Percentiles rank a stretch among this genome's conserved stretches.
Conservation (phyloP, 2,113 vertebrate species). For the Argyrosomus japonicus region DNA sequence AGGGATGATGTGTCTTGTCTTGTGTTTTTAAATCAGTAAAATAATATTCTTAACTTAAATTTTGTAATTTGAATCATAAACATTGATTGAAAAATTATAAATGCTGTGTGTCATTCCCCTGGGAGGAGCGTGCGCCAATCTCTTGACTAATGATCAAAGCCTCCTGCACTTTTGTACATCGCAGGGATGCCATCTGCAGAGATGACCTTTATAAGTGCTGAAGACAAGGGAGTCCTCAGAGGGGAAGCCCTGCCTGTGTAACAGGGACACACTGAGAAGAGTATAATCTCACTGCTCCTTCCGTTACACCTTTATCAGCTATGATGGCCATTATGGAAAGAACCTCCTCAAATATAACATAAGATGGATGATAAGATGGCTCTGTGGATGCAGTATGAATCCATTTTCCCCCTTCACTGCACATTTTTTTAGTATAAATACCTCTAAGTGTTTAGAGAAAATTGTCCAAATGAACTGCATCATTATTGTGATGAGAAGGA, state of each 20-base stretch:
- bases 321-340: neutral
- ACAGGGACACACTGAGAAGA: constrained; percentile 32
- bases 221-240: constrained; percentile 60
- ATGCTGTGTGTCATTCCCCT: neutral
- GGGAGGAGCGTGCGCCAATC: neutral
- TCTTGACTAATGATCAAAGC: constrained; percentile 56
- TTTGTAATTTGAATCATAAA: constrained; percentile 2
- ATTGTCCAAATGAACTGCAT: constrained; percentile 28
- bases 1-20: neutral
- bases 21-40: too few relatives aligned
- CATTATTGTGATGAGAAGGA: constrained; percentile 31
- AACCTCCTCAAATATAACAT: neutral
- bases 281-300: constrained; percentile 22
- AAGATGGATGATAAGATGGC: neutral
- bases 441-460: constrained; percentile 32
- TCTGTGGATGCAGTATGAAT: neutral
- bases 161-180: constrained; percentile 32
- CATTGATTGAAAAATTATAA: neutral
- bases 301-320: neutral
- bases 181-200: constrained; percentile 63
- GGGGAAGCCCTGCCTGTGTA: constrained; percentile 55
- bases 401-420: neutral
- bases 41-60: too few relatives aligned
- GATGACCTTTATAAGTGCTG: constrained; percentile 65
- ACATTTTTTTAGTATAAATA: constrained; percentile 22